Evolutionary conservation across 2,888 invertebrate genomes (phyloP).

Genomic region (Linnaemya vulpina): DNA sequence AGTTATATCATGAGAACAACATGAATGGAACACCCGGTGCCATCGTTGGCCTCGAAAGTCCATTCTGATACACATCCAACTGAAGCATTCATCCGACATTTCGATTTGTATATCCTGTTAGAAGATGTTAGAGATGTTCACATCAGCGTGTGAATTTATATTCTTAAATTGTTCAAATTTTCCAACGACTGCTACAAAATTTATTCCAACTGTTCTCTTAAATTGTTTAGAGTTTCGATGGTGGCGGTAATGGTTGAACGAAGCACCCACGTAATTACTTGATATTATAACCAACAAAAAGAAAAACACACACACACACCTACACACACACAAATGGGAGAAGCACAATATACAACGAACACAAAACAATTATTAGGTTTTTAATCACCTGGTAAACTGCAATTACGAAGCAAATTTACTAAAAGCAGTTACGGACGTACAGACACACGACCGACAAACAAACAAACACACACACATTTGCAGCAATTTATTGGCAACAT

Average conservation of each 20-base stretch:
- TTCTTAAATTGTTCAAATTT: background rate
- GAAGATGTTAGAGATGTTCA: too few relatives aligned
- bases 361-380: slow-evolving; percentile 80
- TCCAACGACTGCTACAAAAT: slow-evolving; percentile 19
- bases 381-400: slow-evolving; percentile 82
- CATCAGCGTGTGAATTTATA: too few relatives aligned
- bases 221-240: background rate
- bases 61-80: too few relatives aligned
- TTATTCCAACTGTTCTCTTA: background rate
- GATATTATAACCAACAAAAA: slow-evolving; percentile 39
- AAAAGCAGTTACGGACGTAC: slow-evolving; percentile 55
- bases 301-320: too few relatives aligned
- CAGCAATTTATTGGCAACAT: slow-evolving; percentile 24
- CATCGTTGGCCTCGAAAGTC: too few relatives aligned
- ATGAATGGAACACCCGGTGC: too few relatives aligned
- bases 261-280: slow-evolving; percentile 57
- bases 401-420: slow-evolving; percentile 79
- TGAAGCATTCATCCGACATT: too few relatives aligned
- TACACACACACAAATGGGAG: background rate
- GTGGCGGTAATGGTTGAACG: slow-evolving; percentile 23
- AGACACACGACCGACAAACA: slow-evolving; percentile 24
- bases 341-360: slow-evolving; percentile 67
- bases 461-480: slow-evolving; percentile 15
- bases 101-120: too few relatives aligned
- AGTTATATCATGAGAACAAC: too few relatives aligned